phyloP scores from a whole-genome alignment of 2,888 invertebrate species.

The Hybos culiciformis region DNA sequence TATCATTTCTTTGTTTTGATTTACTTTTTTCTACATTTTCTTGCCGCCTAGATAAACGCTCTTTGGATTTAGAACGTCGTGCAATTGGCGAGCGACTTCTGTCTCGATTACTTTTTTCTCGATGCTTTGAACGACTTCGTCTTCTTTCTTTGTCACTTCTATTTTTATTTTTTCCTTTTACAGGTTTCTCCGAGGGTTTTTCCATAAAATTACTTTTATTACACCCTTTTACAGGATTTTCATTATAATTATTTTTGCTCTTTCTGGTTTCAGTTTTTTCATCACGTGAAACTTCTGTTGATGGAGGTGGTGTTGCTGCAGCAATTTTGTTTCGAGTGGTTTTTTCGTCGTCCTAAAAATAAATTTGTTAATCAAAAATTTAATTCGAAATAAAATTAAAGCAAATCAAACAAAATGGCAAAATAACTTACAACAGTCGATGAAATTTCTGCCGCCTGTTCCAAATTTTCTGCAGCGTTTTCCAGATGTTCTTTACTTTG shows the following conservation, averaged over 20 bases:
- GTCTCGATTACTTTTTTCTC: neutral
- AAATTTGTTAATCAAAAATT: no score
- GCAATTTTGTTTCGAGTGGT: no score
- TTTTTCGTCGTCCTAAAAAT: no score
- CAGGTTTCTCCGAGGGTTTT: neutral
- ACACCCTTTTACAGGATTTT: neutral
- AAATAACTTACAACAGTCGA: no score
- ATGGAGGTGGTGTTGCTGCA: neutral
- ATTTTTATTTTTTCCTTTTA: neutral
- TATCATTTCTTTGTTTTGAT: neutral
- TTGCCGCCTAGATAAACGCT: neutral
- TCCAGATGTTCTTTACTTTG: no score
- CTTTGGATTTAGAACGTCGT: neutral
- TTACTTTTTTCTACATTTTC: neutral
- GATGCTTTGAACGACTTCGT: neutral
- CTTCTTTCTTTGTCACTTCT: neutral
- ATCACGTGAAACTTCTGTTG: neutral
- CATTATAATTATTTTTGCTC: neutral
- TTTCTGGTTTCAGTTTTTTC: neutral
- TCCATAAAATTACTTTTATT: neutral
- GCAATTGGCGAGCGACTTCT: slow-evolving; percentile 3
- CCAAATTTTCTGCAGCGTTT: no score
- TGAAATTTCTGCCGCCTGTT: no score
- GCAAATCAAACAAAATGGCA: no score
- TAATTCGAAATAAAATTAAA: no score